Evolutionary conservation across 2,113 vertebrate species (phyloP), one percentile per base, ranked within the genome.

Genomic region (Neodontobutis hainanensis): DNA sequence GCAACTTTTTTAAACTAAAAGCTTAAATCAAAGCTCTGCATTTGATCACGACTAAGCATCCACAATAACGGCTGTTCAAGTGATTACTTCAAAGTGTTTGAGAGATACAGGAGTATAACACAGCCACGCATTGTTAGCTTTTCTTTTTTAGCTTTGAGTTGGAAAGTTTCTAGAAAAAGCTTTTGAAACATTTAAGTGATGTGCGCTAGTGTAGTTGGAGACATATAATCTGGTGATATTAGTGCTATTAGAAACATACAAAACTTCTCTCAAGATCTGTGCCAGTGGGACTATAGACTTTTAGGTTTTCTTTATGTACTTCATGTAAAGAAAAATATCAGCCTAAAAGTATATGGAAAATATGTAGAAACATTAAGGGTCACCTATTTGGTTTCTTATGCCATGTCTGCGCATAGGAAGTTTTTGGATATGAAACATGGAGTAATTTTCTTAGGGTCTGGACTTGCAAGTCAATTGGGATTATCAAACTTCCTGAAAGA

Each of bases 1-100:
- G 79, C 79, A 90, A 90, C 92, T 92, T 92, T 92, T 93, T 93
- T 91, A 91, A 92, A 91, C 92, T 94, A 93, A 95, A 94, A 95
- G 95, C 94, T 80, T 94, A 92, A 93, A 89, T 87, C 87, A 78
- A 76, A 75, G 75, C 83, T 84, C 73, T 83, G 77, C 78, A 65
- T 78, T 77, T 79, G 77, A 56, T 87, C 73, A 78, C 76, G 69
- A 77, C 44, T 62, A 63, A 82, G 79, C 68, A 76, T 73, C 63
- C 44, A 42, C 56, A 75, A 67, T 74, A 73, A 65, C 16, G 50
- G 51, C 66, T 43, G 64, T 50, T 62, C 36, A 57, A 61, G 70
- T 48, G 58, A 68, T 72, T 55, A 69, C 75, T 68, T 85, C 71
- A 65, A 52, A 58, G 66, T 51, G 56, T 52, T 83, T 50, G 43